These are phyloP conservation scores for Scomber scombrus DNA, from an alignment of 2,113 vertebrate genomes.

Conservation along the genomic window DNA sequence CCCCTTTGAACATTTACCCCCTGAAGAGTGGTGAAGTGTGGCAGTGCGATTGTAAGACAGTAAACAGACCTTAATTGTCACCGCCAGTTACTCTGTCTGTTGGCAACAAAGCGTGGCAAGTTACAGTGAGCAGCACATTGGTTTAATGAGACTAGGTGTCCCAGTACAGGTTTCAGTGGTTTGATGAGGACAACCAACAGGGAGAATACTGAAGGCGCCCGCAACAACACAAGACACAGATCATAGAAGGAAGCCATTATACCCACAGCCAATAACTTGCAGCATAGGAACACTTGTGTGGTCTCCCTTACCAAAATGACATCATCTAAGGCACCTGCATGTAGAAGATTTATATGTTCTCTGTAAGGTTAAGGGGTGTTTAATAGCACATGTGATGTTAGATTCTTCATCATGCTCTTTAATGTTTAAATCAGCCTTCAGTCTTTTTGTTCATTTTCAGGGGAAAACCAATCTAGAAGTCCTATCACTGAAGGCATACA, in stretches of 20 bases:
- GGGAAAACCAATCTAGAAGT: slow-evolving; percentile 44
- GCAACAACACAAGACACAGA: slow-evolving; percentile 31
- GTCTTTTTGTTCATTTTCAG: slow-evolving; percentile 20
- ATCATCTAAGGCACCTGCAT: slow-evolving; percentile 23
- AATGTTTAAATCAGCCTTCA: slow-evolving; percentile 37
- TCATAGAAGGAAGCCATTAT: slow-evolving; percentile 50
- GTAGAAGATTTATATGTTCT: slow-evolving; percentile 33
- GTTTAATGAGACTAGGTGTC: slow-evolving; percentile 66
- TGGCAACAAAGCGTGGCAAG: slow-evolving; percentile 60
- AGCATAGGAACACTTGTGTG: neutral
- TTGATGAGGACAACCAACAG: slow-evolving; percentile 39
- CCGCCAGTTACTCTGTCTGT: slow-evolving; percentile 73
- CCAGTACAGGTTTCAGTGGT: slow-evolving; percentile 47
- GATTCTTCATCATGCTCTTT: slow-evolving; percentile 36
- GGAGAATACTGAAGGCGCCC: slow-evolving; percentile 28
- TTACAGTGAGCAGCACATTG: slow-evolving; percentile 54
- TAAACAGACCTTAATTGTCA: slow-evolving; percentile 75
- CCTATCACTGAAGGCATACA: slow-evolving; percentile 28
- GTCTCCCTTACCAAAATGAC: slow-evolving; percentile 19
- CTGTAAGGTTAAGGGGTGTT: slow-evolving; percentile 5
- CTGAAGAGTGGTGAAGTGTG: slow-evolving; percentile 39
- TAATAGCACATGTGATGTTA: slow-evolving; percentile 30
- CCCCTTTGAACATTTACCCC: slow-evolving; percentile 20
- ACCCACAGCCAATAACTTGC: neutral
- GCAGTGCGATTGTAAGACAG: slow-evolving; percentile 54